Evolutionary conservation across 1,140 invertebrate species (phyloP).

Genomic region (Apis laboriosa): DNA sequence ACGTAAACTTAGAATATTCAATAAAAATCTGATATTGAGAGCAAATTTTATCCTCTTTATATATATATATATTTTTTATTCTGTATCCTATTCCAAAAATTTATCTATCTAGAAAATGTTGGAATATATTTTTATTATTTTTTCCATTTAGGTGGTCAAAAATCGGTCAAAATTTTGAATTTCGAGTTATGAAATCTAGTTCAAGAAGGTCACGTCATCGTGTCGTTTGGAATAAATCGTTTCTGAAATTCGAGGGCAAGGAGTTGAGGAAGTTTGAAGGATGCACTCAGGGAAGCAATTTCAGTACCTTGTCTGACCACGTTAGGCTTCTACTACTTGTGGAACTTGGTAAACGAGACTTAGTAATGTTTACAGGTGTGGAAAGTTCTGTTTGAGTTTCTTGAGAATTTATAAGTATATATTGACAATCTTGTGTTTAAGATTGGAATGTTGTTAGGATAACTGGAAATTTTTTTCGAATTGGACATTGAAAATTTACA

Average conservation of each 20-base stretch:
- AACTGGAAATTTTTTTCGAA: too few relatives aligned
- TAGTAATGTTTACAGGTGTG: not conserved
- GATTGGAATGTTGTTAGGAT: not conserved
- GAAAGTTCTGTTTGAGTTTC: not conserved
- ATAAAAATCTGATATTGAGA: not conserved
- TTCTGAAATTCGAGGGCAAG: not conserved
- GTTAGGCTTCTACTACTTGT: constrained; percentile 7
- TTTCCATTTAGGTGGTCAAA: too few relatives aligned
- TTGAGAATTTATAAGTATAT: too few relatives aligned
- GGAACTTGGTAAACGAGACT: not conserved
- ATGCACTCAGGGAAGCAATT: constrained; percentile 6
- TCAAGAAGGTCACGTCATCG: not conserved
- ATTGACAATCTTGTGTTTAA: not conserved
- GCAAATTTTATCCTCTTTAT: accelerated
- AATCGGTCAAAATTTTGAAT: not conserved
- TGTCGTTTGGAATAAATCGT: not conserved
- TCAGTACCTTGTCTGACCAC: not conserved
- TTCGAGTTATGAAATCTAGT: not conserved
- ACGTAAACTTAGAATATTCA: not conserved
- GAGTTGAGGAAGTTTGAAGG: not conserved
- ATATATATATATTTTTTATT: not conserved
- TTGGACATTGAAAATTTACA: not conserved
- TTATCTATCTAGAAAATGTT: not conserved
- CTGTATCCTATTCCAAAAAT: not conserved
- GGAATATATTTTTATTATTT: not conserved